Evolutionary conservation across 2,888 invertebrate species (phyloP), one percentile per base, ranked within the genome.

Genomic region (Myathropa florea): DNA sequence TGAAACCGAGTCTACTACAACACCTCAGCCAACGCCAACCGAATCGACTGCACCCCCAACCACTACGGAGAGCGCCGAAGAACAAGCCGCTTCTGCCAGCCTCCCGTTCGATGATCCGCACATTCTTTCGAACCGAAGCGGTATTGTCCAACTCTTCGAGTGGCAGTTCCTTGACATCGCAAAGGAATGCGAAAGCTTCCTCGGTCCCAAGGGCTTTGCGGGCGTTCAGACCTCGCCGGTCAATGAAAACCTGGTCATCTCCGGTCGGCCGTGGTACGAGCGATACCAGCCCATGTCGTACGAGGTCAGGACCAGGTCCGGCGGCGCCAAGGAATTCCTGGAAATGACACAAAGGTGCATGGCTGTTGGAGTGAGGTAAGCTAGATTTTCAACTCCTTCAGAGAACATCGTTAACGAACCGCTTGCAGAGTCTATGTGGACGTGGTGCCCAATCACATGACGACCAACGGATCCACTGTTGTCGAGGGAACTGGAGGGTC

Each of bases 281-380:
- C 93, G 97, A 14, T 97, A 97, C 91, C 97, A 97, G 91, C 96
- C 96, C 0, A 94, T 97, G 84, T 96, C 97, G 6, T 97, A 97
- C 92, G 92, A 93, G 30, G 92, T 97, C 75, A 92, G 91, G 0
- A 96, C 96, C 0, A 93, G 97, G 83, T 96, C 96, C 2, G 97
- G 97, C 30, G 93, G 94, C 88, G 95, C 96, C 90, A 90, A 91
- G 0, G 95, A 96, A 70, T 96, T 98, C 89, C 92, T 93, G 14
- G 93, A 95, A 67, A 97, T 97, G 97, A 94, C 96, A 14, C 92
- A 93, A 9, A 63, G 96, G 57, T 97, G 97, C 91, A 97, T 96
- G 89, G 92, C 92, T 1, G 96, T 93, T 46, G 96, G 97, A 65
- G 95, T 97, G 89, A 60, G 57, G 86, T 86, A 65, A 65, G 26